A percentile compares a stretch with the other conserved stretches of the same genome.
Conservation (phyloP, 2,888 invertebrate species). For the Clivina fossor region DNA sequence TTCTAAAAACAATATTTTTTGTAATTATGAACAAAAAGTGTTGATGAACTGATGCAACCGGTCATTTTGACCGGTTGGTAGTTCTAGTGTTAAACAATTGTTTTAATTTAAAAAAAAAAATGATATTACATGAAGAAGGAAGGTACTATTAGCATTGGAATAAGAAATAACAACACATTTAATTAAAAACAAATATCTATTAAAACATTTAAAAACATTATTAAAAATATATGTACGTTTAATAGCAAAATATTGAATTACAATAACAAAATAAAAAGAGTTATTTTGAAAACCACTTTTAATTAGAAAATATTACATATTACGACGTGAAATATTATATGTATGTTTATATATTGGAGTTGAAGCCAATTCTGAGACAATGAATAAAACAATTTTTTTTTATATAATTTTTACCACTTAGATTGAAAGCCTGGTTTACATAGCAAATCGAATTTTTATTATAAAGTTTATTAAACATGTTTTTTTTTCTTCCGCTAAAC, state of each 20-base stretch:
- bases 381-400: conserved; percentile 17
- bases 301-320: conserved; percentile 21
- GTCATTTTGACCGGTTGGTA: no score
- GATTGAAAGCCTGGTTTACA: conserved; percentile 27
- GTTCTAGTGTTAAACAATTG: no score
- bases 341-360: conserved; percentile 7
- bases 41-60: no score
- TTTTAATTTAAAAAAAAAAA: no score
- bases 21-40: no score
- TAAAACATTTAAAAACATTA: conserved; percentile 26
- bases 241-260: conserved; percentile 31
- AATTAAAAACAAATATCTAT: conserved; percentile 8
- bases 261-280: conserved; percentile 25
- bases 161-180: conserved; percentile 21
- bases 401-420: conserved; percentile 20
- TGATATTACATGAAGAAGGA: no score
- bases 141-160: no score
- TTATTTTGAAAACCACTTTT: conserved; percentile 13
- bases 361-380: no score
- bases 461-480: conserved; percentile 23
- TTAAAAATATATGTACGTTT: conserved; percentile 32
- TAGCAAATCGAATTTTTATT: conserved; percentile 24
- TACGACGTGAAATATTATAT: conserved; percentile 19
- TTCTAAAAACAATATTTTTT: no score
- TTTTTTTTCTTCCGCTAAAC: no score